These are phyloP conservation scores for Pyrocoelia pectoralis DNA, from an alignment of 2,888 invertebrate species.

Conservation along the genomic window DNA sequence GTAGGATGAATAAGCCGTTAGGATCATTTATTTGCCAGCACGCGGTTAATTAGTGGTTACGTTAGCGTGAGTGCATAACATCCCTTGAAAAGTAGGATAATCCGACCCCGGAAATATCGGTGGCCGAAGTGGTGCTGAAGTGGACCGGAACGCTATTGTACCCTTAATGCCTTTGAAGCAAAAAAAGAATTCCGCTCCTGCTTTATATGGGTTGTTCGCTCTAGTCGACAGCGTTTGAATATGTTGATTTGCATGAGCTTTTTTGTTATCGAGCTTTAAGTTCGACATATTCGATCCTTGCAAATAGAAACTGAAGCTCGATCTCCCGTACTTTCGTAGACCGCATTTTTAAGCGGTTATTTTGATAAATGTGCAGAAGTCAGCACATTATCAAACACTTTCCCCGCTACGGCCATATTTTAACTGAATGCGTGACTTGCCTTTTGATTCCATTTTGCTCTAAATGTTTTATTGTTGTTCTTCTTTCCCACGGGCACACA, in stretches of 20 bases:
- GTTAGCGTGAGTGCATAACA: constrained; percentile 20
- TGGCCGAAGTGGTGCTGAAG: constrained; percentile 33
- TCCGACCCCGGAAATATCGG: constrained; percentile 38
- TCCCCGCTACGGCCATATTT: constrained; percentile 48
- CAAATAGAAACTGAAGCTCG: constrained; percentile 40
- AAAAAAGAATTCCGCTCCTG: constrained; percentile 36
- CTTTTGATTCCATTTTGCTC: constrained; percentile 46
- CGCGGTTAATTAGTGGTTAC: constrained; percentile 31
- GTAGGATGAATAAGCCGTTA: constrained; percentile 12
- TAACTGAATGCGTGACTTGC: constrained; percentile 49
- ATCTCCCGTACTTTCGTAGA: constrained; percentile 32
- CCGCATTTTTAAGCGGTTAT: constrained; percentile 42
- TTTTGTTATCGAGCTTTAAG: constrained; percentile 38
- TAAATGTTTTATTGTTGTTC: constrained; percentile 44
- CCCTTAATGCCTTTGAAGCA: constrained; percentile 30
- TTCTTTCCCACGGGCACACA: constrained; percentile 36
- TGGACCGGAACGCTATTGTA: constrained; percentile 37
- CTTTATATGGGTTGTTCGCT: constrained; percentile 38
- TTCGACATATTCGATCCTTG: constrained; percentile 39
- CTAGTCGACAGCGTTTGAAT: constrained; percentile 45
- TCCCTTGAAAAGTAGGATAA: constrained; percentile 26
- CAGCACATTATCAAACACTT: constrained; percentile 55
- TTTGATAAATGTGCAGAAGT: constrained; percentile 53
- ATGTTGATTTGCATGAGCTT: constrained; percentile 46
- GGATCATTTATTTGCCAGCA: constrained; percentile 25